Conservation (phyloP, 2,888 invertebrate species). For the Ametastegia equiseti region DNA sequence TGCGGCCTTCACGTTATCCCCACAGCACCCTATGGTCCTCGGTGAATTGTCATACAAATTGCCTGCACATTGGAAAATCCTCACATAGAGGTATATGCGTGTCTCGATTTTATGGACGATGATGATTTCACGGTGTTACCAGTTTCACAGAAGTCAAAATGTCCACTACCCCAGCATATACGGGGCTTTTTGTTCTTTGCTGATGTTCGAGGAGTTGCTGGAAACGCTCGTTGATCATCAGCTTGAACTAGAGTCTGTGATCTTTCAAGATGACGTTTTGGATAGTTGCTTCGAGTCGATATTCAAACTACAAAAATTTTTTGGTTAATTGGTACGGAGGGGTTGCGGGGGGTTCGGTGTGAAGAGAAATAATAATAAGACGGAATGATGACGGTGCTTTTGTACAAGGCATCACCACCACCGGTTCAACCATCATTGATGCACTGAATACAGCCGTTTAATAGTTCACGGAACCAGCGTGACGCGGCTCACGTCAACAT, state of each 20-base stretch:
- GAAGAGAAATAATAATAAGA: conserved; percentile 1
- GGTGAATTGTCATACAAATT: conserved; percentile 71
- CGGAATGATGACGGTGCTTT: conserved; percentile 24
- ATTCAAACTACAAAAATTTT: background rate
- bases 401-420: background rate
- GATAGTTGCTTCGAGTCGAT: background rate
- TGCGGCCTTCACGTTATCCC: background rate
- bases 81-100: background rate
- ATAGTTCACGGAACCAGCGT: conserved; percentile 54
- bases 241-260: background rate
- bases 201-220: background rate
- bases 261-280: background rate
- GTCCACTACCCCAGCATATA: no score
- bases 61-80: conserved; percentile 63
- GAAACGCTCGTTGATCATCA: background rate
- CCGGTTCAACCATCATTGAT: background rate
- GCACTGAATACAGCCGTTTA: conserved; percentile 47
- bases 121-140: background rate
- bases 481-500: conserved; percentile 54
- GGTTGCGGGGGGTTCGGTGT: background rate
- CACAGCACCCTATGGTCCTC: conserved; percentile 49
- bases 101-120: background rate
- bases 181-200: background rate
- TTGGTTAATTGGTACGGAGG: background rate
- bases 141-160: background rate